A percentile compares a stretch with the other conserved stretches of the same genome.
Conservation (phyloP, 2,113 vertebrate species). For the Dryoscopus gambensis region DNA sequence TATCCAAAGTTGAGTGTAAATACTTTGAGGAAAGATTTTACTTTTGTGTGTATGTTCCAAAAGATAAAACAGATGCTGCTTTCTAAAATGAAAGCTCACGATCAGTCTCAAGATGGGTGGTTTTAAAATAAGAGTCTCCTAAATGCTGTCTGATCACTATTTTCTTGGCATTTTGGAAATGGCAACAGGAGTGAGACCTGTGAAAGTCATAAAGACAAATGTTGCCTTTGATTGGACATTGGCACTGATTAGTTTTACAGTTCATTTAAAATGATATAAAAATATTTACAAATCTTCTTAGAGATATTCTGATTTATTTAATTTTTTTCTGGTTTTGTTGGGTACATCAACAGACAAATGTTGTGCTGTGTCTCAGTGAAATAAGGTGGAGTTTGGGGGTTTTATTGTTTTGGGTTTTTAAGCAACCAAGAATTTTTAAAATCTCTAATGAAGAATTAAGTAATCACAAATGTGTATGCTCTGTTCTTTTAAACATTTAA, state of each 20-base stretch:
- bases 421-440: neutral
- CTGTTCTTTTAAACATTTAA: neutral
- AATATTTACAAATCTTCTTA: neutral
- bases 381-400: neutral
- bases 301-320: neutral
- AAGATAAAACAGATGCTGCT: neutral
- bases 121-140: neutral
- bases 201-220: neutral
- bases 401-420: neutral
- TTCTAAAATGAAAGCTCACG: neutral
- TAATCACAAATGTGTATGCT: neutral
- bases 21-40: neutral
- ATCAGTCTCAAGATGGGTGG: neutral
- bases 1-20: neutral
- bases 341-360: neutral
- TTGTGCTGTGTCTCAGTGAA: neutral
- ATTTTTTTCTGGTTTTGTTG: neutral
- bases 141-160: neutral
- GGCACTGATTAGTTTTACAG: neutral
- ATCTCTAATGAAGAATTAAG: neutral
- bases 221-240: neutral
- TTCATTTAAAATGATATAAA: neutral
- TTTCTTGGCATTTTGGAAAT: neutral
- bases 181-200: neutral
- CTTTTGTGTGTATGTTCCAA: neutral